Evolutionary conservation across 2,888 invertebrate species (phyloP).

Genomic region (Lasioglossum calceatum): DNA sequence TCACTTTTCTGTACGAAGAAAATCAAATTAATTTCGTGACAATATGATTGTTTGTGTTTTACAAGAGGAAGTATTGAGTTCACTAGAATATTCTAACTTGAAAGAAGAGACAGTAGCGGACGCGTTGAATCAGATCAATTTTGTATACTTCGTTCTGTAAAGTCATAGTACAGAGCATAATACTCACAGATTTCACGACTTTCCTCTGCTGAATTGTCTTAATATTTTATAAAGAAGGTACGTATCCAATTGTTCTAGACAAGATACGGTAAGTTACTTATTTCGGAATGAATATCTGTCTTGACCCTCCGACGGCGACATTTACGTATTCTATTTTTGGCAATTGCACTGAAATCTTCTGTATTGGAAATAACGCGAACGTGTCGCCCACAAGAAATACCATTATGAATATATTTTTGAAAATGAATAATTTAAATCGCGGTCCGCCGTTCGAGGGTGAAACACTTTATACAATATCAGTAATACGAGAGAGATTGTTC

Average conservation of each 20-base stretch:
- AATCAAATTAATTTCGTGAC: too few relatives aligned
- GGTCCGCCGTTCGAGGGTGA: background rate
- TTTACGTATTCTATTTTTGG: background rate
- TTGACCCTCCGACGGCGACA: background rate
- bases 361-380: background rate
- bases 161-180: background rate
- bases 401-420: too few relatives aligned
- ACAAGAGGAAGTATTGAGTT: background rate
- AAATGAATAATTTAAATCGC: too few relatives aligned
- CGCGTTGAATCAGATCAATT: background rate
- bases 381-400: background rate
- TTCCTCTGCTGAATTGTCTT: background rate
- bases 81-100: too few relatives aligned
- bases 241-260: background rate
- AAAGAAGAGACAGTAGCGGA: background rate
- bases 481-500: background rate
- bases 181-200: background rate
- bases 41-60: background rate
- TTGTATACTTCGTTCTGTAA: background rate
- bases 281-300: background rate
- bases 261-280: background rate
- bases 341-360: background rate
- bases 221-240: background rate
- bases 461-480: background rate
- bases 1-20: background rate